Base-by-base conservation (phyloP, 2,113 vertebrate species). In the Agelaius phoeniceus region DNA sequence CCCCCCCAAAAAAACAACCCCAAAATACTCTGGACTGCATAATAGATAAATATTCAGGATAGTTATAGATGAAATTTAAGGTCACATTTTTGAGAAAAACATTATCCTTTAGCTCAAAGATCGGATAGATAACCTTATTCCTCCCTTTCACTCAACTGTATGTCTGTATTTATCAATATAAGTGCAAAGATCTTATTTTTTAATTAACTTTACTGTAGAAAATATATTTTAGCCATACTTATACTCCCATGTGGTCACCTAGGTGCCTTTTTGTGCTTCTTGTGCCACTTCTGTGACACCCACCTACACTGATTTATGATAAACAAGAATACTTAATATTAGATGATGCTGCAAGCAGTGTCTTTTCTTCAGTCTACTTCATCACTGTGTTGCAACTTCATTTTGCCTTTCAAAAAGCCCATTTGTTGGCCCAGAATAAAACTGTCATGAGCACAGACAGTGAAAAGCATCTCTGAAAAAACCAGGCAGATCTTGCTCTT, bases 11-110 rank as follows among this genome's bases (percentile, higher is more conserved):
- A 11, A 30, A 15, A 51, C 15, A 52, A 20, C 19, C 9, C 5
- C 35, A 94, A 94, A 87, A 54, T 5, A 26, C 75, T 86, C 52
- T 93, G 46, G 49, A 76, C 68, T 79, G 63, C 78, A 71, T 94
- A 94, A 82, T 52, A 96, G 76, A 91, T 88, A 92, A 94, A 93
- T 80, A 73, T 72, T 79, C n/a, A 91, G 48, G 46, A 71, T 4
- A 43, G 35, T 4, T 78, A 19, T 33, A 79, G 48, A 24, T 58
- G 61, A 23, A 49, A n/a, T 73, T 78, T 72, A 49, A 46, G 46
- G 75, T 90, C 8, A 13, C 3, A 49, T 89, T 81, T 84, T 82
- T 33, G 54, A 90, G 71, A 41, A 72, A 44, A 81, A 33, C 2
- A 12, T 49, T 59, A 19, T 73, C 18, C 49, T 85, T 35, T 35